Evolutionary conservation across 2,113 vertebrate species (phyloP), one percentile per base, ranked within the genome.

Genomic region (Leptocoma aspasia): DNA sequence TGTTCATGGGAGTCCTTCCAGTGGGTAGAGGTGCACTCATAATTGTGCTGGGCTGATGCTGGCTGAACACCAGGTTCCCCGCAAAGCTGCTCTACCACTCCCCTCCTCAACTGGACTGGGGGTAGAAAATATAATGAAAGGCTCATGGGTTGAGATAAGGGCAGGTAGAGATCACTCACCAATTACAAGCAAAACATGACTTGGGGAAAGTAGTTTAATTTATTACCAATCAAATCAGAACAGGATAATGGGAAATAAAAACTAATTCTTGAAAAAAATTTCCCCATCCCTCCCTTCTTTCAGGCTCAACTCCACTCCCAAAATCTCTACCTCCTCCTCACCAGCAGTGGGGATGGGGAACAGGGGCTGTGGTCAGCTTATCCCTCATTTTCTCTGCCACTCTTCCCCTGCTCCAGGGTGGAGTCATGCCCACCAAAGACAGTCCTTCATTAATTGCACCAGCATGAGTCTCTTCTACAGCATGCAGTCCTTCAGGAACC

Each of bases 1-100:
- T 5, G 10, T 8, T 77, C 61, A 45, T 6, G 2, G 27, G 45
- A 80, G 13, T 61, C 41, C 33, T 65, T 57, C 59, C 44, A 45
- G 24, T 7, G 41, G 7, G 47, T 4, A 44, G 14, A 26, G 1
- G 1, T 7, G 41, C 2, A 3, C 24, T 39, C 42, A 31, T 9
- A 82, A 63, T 44, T 49, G 35, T 30, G 31, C 42, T 37, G 23
- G 27, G 15, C 4, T 71, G 42, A 64, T 47, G 42, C 28, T 70
- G 49, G 41, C 18, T 52, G 14, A 71, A 72, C 11, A 19, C 15
- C 39, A 72, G 17, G 8, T 27, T 13, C 41, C 35, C 82, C 54
- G 2, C 15, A 69, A 61, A 75, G 54, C 27, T 11, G 15, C 35
- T 61, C 82, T 18, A 49, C 37, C 35, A 30, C 27, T 54, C 22